Percentiles rank a stretch among this genome's conserved stretches.
Evolutionary conservation across 2,113 vertebrate species (phyloP).

Genomic region (Nesoenas mayeri): DNA sequence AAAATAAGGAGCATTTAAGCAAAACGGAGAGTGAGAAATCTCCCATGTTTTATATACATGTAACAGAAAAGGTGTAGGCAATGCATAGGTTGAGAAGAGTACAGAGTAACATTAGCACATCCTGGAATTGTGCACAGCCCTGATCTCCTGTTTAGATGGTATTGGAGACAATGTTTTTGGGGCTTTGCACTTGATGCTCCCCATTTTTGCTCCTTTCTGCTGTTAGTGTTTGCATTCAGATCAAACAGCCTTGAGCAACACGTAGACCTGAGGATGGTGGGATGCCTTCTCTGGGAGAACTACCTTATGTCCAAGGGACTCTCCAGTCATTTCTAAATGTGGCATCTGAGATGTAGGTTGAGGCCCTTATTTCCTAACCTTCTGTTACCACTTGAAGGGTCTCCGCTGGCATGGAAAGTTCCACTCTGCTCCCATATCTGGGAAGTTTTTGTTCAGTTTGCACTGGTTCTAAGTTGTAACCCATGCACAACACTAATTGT

Average conservation of each 20-base stretch:
- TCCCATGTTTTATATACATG: rapidly evolving
- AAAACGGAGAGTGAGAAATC: background rate
- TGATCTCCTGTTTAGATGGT: background rate
- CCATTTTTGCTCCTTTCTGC: background rate
- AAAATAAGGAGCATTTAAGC: background rate
- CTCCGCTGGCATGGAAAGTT: background rate
- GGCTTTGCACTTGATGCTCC: background rate
- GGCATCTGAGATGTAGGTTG: background rate
- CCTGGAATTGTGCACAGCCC: background rate
- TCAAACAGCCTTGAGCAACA: background rate
- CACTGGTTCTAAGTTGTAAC: background rate
- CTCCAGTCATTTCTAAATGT: rapidly evolving
- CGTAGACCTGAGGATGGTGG: background rate
- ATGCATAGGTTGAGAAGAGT: rapidly evolving
- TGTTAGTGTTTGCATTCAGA: background rate
- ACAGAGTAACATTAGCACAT: rapidly evolving
- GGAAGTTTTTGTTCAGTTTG: background rate
- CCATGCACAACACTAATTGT: background rate
- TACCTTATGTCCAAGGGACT: background rate
- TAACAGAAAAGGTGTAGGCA: background rate
- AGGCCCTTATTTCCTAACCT: background rate
- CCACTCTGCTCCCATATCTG: background rate
- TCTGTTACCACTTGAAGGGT: background rate
- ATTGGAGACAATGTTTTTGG: background rate
- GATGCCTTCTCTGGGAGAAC: background rate